phyloP scores from a whole-genome alignment of 2,888 invertebrate species.

The Tupiocoris notatus region DNA sequence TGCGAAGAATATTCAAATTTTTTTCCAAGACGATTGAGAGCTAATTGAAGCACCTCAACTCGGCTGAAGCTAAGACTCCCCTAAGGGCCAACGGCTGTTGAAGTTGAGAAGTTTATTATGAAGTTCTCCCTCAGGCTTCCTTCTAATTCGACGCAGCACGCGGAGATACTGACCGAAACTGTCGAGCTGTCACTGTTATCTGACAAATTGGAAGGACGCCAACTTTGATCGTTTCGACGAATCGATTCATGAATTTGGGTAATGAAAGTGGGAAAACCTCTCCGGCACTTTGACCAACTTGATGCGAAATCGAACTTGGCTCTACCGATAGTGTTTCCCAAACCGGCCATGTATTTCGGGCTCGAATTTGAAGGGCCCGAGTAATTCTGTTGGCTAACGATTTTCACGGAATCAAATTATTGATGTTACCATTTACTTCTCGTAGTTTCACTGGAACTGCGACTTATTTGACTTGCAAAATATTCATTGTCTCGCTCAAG shows the following conservation, averaged over 20 bases:
- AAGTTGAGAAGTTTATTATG: background rate
- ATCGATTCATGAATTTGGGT: background rate
- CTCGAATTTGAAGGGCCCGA: too few relatives aligned
- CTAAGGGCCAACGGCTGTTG: background rate
- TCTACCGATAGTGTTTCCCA: too few relatives aligned
- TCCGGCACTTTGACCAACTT: background rate
- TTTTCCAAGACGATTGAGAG: background rate
- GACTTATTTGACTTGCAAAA: too few relatives aligned
- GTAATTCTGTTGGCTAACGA: too few relatives aligned
- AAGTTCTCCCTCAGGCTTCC: background rate
- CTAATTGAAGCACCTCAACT: constrained; percentile 16
- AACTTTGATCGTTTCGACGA: background rate
- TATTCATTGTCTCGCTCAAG: too few relatives aligned
- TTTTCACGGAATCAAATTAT: too few relatives aligned
- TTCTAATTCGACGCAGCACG: background rate
- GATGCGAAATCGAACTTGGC: too few relatives aligned
- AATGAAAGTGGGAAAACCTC: background rate
- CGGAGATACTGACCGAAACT: background rate
- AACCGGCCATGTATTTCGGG: too few relatives aligned
- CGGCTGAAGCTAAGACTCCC: background rate
- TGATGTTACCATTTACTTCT: too few relatives aligned
- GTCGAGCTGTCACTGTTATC: background rate
- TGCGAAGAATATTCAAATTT: background rate
- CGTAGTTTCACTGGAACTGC: too few relatives aligned
- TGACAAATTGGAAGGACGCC: background rate